Evolutionary conservation across 2,113 vertebrate species (phyloP).

Genomic region (Centropristis striata): DNA sequence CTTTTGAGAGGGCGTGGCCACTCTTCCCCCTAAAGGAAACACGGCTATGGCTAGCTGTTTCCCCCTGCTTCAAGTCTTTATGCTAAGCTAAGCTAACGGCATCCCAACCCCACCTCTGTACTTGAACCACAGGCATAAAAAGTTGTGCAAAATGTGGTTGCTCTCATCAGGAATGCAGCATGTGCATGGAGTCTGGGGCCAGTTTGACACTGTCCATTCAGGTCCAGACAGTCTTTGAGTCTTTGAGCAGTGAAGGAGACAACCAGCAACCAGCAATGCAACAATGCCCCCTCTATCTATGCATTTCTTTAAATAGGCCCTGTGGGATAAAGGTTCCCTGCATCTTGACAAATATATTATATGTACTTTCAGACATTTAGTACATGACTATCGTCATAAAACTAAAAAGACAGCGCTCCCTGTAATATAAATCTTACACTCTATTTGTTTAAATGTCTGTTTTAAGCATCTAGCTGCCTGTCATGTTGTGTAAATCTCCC

Average conservation of each 20-base stretch:
- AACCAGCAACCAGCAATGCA: not conserved
- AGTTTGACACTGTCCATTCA: not conserved
- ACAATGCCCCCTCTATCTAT: not conserved
- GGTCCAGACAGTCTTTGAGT: not conserved
- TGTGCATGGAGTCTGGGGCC: not conserved
- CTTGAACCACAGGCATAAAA: not conserved
- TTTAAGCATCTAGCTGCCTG: constrained; percentile 39
- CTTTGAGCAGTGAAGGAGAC: not conserved
- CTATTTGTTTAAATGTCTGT: constrained; percentile 31
- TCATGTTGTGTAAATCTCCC: constrained; percentile 53
- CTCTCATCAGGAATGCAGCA: not conserved
- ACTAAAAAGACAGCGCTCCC: not conserved
- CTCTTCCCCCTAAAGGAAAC: too few species aligned
- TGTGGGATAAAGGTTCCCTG: constrained; percentile 7
- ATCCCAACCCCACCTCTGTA: not conserved
- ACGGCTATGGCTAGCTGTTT: too few species aligned
- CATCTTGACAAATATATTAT: constrained; percentile 12
- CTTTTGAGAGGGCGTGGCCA: too few species aligned
- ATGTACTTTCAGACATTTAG: constrained; percentile 9
- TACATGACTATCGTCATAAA: not conserved
- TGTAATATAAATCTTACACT: constrained; percentile 24
- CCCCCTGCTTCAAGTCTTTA: not conserved
- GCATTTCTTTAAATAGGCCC: constrained; percentile 4
- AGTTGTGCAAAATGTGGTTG: too few species aligned
- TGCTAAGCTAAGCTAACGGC: not conserved